Evolutionary conservation across 2,113 vertebrate genomes (phyloP).

Genomic region (Poeciliopsis prolifica): DNA sequence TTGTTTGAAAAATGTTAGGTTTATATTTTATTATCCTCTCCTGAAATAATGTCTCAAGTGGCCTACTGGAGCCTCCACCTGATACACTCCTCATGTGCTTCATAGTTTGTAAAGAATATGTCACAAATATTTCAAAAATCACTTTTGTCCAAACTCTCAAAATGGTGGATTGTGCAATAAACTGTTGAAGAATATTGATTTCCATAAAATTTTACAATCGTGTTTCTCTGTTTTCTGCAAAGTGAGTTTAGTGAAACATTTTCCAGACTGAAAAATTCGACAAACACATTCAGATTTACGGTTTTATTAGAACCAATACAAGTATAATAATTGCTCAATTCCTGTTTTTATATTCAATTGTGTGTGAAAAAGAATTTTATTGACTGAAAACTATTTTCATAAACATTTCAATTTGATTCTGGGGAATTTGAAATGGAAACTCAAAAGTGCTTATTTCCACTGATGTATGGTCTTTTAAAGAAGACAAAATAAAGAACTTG

Average conservation of each 20-base stretch:
- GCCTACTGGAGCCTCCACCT: not conserved
- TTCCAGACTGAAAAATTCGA: constrained; percentile 33
- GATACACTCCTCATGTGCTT: no score
- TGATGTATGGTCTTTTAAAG: constrained; percentile 27
- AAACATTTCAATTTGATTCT: constrained; percentile 19
- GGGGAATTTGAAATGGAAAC: constrained; percentile 1
- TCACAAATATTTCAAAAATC: not conserved
- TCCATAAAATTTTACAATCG: constrained; percentile 22
- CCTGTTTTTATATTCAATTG: constrained; percentile 1
- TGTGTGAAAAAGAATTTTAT: constrained; percentile 19
- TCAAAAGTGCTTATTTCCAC: constrained; percentile 24
- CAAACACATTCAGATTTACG: constrained; percentile 4
- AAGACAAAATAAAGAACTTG: constrained; percentile 31
- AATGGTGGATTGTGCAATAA: constrained; percentile 11
- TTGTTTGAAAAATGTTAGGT: no score
- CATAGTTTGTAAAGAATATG: not conserved
- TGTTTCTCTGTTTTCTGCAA: constrained; percentile 24
- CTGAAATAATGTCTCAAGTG: not conserved
- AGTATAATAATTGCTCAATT: not conserved
- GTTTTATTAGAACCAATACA: constrained; percentile 25
- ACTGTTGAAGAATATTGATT: constrained; percentile 13
- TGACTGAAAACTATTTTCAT: constrained; percentile 42
- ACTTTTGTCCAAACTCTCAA: not conserved
- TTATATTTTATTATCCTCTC: no score
- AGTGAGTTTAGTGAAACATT: constrained; percentile 21